Evolutionary conservation across 2,797 vertebrate species (phyloP).

Genomic region (Craterocephalus amniculus): DNA sequence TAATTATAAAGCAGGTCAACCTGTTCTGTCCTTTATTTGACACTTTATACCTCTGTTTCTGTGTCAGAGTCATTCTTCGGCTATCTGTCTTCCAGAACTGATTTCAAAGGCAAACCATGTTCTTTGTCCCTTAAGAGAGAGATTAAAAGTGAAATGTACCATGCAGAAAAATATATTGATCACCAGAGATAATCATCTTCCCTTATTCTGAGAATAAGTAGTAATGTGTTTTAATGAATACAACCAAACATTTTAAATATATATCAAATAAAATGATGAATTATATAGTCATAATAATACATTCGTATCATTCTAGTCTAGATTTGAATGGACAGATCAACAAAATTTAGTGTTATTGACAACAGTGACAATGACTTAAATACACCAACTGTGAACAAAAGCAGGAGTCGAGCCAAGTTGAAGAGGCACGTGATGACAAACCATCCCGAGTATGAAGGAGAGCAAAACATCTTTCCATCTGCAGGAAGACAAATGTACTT

Average conservation of each 20-base stretch:
- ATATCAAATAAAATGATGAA: not conserved
- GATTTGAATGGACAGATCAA: not conserved
- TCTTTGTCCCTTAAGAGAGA: slow-evolving; percentile 8
- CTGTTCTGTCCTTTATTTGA: slow-evolving; percentile 27
- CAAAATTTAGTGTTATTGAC: slow-evolving; percentile 25
- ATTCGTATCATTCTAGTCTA: not conserved
- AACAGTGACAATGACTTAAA: slow-evolving; percentile 51
- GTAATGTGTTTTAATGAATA: not conserved
- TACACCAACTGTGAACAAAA: slow-evolving; percentile 60
- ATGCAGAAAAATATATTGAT: not conserved
- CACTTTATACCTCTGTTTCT: slow-evolving; percentile 3
- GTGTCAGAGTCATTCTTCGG: slow-evolving; percentile 24
- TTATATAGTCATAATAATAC: too few relatives aligned
- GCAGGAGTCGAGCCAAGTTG: slow-evolving; percentile 37
- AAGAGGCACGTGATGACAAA: slow-evolving; percentile 56
- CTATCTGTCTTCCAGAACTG: slow-evolving; percentile 12
- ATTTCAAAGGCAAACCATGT: slow-evolving; percentile 9
- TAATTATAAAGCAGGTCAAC: slow-evolving; percentile 18
- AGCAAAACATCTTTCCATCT: slow-evolving; percentile 54
- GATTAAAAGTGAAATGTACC: not conserved
- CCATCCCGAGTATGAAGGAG: slow-evolving; percentile 58
- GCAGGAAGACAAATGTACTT: slow-evolving; percentile 22
- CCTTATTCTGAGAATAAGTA: too few relatives aligned
- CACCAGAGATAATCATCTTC: not conserved
- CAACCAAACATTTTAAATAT: not conserved